phyloP scores from a whole-genome alignment of 2,113 vertebrate species.

The Seriola dumerili region DNA sequence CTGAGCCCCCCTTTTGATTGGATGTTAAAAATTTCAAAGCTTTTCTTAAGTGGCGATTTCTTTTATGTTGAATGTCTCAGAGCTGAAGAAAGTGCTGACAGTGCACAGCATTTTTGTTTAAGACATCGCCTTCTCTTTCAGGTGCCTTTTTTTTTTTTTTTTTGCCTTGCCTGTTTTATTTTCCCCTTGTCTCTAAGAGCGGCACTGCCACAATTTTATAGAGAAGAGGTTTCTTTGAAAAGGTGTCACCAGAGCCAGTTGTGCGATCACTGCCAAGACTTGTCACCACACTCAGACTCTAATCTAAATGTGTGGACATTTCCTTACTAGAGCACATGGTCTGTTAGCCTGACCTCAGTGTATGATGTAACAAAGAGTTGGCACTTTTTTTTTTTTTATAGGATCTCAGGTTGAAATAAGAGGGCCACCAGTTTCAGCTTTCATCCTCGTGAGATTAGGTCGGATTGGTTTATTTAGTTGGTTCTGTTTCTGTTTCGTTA shows the following conservation, averaged over 20 bases:
- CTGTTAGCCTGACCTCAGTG: slow-evolving; percentile 2
- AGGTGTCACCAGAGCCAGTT: slow-evolving; percentile 59
- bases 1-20: slow-evolving; percentile 38
- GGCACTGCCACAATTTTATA: slow-evolving; percentile 45
- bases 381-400: background rate
- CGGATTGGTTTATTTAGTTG: background rate
- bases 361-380: slow-evolving; percentile 13
- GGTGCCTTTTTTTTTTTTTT: slow-evolving; percentile 72
- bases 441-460: background rate
- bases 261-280: slow-evolving; percentile 52
- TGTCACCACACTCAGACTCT: slow-evolving; percentile 5
- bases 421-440: background rate
- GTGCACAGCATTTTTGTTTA: slow-evolving; percentile 63
- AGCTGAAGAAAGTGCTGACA: slow-evolving; percentile 74
- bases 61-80: slow-evolving; percentile 56
- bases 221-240: slow-evolving; percentile 49
- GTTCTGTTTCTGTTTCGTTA: background rate
- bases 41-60: slow-evolving; percentile 40
- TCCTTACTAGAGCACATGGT: background rate
- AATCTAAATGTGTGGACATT: slow-evolving; percentile 16
- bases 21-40: slow-evolving; percentile 64
- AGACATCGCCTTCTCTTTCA: slow-evolving; percentile 68
- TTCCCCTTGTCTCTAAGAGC: slow-evolving; percentile 37
- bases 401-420: background rate
- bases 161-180: slow-evolving; percentile 42